Percentiles rank a stretch among this genome's conserved stretches.
These are phyloP conservation scores for Craniophora ligustri DNA, from an alignment of 2,888 invertebrate genomes.

Conservation along the genomic window DNA sequence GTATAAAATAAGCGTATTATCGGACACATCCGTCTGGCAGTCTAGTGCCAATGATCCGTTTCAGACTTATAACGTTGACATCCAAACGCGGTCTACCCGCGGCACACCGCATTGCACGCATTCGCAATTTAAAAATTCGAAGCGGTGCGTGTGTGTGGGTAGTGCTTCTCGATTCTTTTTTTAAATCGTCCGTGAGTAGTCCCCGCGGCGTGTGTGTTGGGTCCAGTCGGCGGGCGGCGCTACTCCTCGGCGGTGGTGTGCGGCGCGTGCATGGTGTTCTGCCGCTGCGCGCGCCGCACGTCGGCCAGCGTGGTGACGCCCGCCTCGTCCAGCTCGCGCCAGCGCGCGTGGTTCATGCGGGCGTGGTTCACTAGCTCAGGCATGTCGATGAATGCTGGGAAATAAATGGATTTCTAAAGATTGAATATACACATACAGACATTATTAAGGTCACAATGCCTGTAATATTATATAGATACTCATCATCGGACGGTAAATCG, in stretches of 20 bases:
- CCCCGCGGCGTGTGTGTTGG: not conserved
- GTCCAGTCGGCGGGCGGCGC: not conserved
- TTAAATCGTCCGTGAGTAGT: slow-evolving; percentile 2
- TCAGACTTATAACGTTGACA: slow-evolving; percentile 83
- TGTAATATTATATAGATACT: no score
- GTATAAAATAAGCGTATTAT: slow-evolving; percentile 88
- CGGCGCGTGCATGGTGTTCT: slow-evolving; percentile 55
- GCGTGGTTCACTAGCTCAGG: slow-evolving; percentile 96
- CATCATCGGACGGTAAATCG: no score
- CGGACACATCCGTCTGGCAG: slow-evolving; percentile 82
- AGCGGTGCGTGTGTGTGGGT: slow-evolving; percentile 1
- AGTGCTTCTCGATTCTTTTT: slow-evolving; percentile 1
- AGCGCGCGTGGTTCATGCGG: slow-evolving; percentile 95
- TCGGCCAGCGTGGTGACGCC: slow-evolving; percentile 92
- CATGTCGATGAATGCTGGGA: slow-evolving; percentile 96
- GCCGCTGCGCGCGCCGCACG: slow-evolving; percentile 83
- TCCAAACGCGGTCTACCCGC: slow-evolving; percentile 55
- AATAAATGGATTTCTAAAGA: slow-evolving; percentile 2
- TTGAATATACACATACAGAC: no score
- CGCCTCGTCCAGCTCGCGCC: slow-evolving; percentile 95
- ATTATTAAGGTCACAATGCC: no score
- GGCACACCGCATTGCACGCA: no score
- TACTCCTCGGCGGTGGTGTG: slow-evolving; percentile 39
- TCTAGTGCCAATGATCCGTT: slow-evolving; percentile 78
- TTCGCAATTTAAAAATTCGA: not conserved